Evolutionary conservation across 2,888 invertebrate genomes (phyloP).

Genomic region (Drosophila neonasuta): DNA sequence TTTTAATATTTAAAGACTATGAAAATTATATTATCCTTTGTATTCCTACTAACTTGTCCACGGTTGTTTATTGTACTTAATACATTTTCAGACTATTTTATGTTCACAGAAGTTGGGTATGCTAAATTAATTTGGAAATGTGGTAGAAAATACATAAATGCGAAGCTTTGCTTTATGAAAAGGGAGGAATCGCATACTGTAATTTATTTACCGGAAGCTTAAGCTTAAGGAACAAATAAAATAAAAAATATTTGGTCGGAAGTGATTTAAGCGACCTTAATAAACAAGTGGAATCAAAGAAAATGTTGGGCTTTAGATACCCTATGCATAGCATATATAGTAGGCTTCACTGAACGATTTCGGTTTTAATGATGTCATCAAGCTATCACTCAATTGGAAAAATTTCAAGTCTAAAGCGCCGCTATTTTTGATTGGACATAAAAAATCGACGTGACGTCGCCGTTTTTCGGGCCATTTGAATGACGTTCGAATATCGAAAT

Average conservation of each 20-base stretch:
- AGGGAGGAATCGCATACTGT: slow-evolving; percentile 1
- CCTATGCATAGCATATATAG: background rate
- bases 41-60: background rate
- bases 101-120: slow-evolving; percentile 8
- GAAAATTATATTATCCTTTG: no score
- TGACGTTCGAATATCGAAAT: slow-evolving; percentile 1
- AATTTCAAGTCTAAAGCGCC: background rate
- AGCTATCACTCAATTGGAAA: slow-evolving; percentile 10
- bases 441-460: slow-evolving; percentile 9
- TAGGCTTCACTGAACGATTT: background rate
- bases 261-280: slow-evolving; percentile 32
- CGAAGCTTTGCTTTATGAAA: slow-evolving; percentile 13
- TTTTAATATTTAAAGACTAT: no score
- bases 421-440: slow-evolving; percentile 10
- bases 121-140: slow-evolving; percentile 23
- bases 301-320: slow-evolving; percentile 1
- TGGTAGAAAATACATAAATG: slow-evolving; percentile 12
- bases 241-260: slow-evolving; percentile 17
- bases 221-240: slow-evolving; percentile 9
- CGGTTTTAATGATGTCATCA: slow-evolving; percentile 13
- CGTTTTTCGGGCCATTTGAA: slow-evolving; percentile 2
- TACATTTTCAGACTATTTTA: background rate
- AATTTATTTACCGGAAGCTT: slow-evolving; percentile 30
- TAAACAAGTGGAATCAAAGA: slow-evolving; percentile 1
- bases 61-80: background rate